A percentile compares a stretch with the other conserved stretches of the same genome.
These are phyloP conservation scores for Amblyornis subalaris DNA, from an alignment of 2,113 vertebrate species.

Conservation along the genomic window DNA sequence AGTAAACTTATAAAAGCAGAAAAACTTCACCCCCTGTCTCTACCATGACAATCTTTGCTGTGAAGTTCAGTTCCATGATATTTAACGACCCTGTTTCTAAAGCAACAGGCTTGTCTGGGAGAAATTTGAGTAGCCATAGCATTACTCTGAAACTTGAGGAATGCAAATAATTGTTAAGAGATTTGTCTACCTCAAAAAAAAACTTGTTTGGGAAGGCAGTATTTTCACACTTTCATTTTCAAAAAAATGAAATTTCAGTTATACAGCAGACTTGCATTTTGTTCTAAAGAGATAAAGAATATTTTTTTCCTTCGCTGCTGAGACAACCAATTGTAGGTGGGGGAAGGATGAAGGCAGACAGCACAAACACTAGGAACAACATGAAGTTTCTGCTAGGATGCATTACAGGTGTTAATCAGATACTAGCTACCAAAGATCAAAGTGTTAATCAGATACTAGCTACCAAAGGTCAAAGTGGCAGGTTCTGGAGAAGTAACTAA, in stretches of 20 bases:
- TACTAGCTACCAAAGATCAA: neutral
- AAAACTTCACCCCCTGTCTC: neutral
- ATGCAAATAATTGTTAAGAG: neutral
- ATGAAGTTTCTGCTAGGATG: neutral
- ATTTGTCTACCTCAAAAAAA: neutral
- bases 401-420: neutral
- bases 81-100: neutral
- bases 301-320: conserved; percentile 18
- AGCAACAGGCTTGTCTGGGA: neutral
- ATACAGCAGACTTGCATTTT: conserved; percentile 17
- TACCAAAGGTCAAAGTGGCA: neutral
- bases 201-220: neutral
- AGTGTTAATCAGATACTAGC: neutral
- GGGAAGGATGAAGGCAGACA: neutral
- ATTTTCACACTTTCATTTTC: conserved; percentile 14
- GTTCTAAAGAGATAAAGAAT: neutral
- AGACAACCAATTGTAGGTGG: neutral
- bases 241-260: conserved; percentile 1
- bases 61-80: neutral
- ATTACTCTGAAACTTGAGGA: neutral
- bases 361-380: neutral
- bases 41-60: neutral
- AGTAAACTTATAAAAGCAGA: neutral
- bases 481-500: neutral
- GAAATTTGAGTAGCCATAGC: neutral